Base-by-base conservation (phyloP, 64 coral and sea anemone genomes). In the Astreopora myriophthalma region DNA sequence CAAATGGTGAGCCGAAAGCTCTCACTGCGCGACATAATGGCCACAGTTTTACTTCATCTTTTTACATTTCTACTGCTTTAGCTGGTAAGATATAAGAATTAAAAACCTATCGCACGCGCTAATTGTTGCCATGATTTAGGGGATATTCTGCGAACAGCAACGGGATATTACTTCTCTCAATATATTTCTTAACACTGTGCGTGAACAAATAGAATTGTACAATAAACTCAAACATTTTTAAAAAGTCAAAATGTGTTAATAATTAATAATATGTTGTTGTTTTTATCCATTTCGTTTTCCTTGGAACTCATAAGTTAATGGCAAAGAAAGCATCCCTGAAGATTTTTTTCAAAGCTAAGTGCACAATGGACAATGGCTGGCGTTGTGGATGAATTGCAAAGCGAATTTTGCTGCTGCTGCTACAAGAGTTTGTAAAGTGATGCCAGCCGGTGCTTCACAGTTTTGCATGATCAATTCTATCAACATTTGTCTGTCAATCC, bases 181-280 rank as follows among this genome's bases (percentile, higher is more conserved):
- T 58, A 16, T 20, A 12, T 32, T 17, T 71, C 31, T 33, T 8
- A 33, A 33, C 68, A 71, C 28, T 14, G 34, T 1, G 35, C 20
- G 51, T 19, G 51, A 55, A 64, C 57, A 27, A 37, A 65, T 24
- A 12, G 10, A 39, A 83, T 38, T 64, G 52, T 38, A 37, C 48
- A 79, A 83, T 64, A 13, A 22, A 83, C 57, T 64, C 32, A 83
- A 65, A 64, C 37, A 83, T 83, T 80, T 80, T 83, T 22, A 83
- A 64, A 83, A 83, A 83, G 79, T 83, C 58, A 83, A 12, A 83
- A 83, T 64, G 79, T 83, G 52, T 83, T 38, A 83, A 83, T 83
- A 64, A 83, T 83, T 83, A 83, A 83, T 83, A 36, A 24, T 34
- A 64, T 36, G 37, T 32, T 38, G 32, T 38, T 83, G 29, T 65